Percentiles rank a stretch among this genome's conserved stretches.
Conservation (phyloP, 2,888 invertebrate genomes). For the Leptinotarsa tumamoca region DNA sequence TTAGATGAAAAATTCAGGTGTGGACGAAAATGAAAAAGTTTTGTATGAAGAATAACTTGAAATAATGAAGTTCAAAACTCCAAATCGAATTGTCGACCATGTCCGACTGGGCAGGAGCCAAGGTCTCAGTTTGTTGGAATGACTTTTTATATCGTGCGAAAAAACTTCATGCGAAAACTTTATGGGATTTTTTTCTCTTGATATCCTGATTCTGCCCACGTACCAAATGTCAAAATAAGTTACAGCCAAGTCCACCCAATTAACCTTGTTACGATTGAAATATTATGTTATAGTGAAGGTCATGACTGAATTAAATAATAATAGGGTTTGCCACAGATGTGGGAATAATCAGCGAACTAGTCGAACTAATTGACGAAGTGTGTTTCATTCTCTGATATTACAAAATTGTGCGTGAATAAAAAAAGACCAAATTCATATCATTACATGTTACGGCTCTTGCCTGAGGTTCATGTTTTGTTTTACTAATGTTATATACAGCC, state of each 20-base stretch:
- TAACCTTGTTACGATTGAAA: slow-evolving; percentile 36
- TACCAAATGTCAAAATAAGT: slow-evolving; percentile 17
- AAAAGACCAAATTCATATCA: too few relatives aligned
- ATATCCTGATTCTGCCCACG: slow-evolving; percentile 26
- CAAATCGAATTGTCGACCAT: neutral
- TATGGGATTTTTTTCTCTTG: slow-evolving; percentile 11
- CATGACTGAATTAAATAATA: slow-evolving; percentile 29
- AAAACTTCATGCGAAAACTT: slow-evolving; percentile 16
- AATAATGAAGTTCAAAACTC: neutral
- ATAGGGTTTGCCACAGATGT: slow-evolving; percentile 8
- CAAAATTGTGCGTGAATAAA: neutral
- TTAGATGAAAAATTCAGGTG: too few relatives aligned
- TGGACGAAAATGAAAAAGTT: too few relatives aligned
- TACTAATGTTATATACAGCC: too few relatives aligned
- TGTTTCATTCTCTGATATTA: neutral
- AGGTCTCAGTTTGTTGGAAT: slow-evolving; percentile 11
- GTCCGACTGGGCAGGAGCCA: neutral
- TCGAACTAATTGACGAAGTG: neutral
- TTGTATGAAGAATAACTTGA: too few relatives aligned
- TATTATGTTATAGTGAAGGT: slow-evolving; percentile 33
- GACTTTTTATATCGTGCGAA: neutral
- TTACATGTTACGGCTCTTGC: too few relatives aligned
- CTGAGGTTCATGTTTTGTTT: too few relatives aligned
- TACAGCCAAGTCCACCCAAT: slow-evolving; percentile 14
- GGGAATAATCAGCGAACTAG: neutral